Base-by-base conservation (phyloP, 2,888 invertebrate species). In the Venustoraphidia nigricollis region DNA sequence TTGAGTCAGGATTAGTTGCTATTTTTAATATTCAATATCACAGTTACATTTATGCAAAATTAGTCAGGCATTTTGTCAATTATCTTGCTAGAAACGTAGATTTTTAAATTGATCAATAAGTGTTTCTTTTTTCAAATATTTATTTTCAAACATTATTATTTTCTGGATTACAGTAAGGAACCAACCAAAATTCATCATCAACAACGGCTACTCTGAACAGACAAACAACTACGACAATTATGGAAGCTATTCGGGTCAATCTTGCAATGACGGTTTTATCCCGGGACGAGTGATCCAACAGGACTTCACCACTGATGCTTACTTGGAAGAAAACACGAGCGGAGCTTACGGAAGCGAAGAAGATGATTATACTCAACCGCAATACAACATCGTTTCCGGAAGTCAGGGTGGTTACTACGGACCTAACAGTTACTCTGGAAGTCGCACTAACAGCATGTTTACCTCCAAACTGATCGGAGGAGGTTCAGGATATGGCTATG, bases 251-350 rank as follows among this genome's bases (percentile, higher is more conserved):
- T 27, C 27, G 5, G 27, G 27, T 27, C 27, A 27, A 27, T 27
- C 37, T 11, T 56, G 58, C 45, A 49, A 52, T 27, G 56, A 57
- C 50, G 59, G 60, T 10, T 60, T 53, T 53, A 50, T 55, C 11
- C 57, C 60, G 11, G 63, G 63, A 34, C 53, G 54, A 35, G 61
- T 62, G 0, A 53, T 56, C n/a, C 56, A 56, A 46, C 55, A 54
- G 34, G 53, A 58, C 8, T 46, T 56, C 0, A 59, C 57, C 4
- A 55, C 56, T 41, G 44, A 49, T 8, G 53, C 51, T 13, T 47
- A 53, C 10, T 36, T 55, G 13, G 45, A 46, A 11, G 35, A 54
- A 8, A 51, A 53, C 34, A 43, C 38, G 4, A 47, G 47, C 37
- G 47, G 17, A 36, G 42, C 47, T 34, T 47, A 47, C 14, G 53